phyloP scores from a whole-genome alignment of 2,888 invertebrate species.

The Suillia variegata region DNA sequence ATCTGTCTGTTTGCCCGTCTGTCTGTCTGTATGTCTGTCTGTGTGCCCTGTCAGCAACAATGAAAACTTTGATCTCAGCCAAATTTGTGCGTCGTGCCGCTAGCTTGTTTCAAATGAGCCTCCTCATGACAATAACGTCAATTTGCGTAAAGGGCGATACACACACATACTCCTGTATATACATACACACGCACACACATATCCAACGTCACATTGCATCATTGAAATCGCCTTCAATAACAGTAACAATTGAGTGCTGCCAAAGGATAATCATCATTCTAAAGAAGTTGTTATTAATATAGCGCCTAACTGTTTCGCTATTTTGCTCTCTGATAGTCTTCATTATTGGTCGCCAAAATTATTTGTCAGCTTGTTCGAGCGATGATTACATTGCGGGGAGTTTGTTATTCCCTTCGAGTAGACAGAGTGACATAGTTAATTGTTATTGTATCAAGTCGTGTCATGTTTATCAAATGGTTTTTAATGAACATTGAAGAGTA shows the following conservation, averaged over 20 bases:
- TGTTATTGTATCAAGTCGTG: no score
- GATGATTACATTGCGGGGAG: no score
- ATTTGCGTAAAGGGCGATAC: not conserved
- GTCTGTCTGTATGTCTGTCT: not conserved
- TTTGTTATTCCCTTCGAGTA: no score
- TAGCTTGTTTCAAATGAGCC: not conserved
- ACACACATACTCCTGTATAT: no score
- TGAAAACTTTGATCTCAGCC: not conserved
- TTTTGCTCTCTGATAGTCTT: no score
- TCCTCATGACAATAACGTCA: constrained; percentile 2
- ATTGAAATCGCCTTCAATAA: not conserved
- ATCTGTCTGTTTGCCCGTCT: not conserved
- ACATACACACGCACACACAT: no score
- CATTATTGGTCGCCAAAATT: no score
- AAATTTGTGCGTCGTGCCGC: constrained; percentile 1
- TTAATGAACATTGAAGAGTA: no score
- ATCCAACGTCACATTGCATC: no score
- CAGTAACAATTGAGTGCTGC: not conserved
- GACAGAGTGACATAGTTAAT: no score
- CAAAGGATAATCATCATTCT: not conserved
- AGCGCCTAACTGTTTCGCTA: not conserved
- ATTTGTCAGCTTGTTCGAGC: no score
- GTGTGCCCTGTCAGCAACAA: not conserved
- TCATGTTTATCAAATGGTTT: no score
- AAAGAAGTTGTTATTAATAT: not conserved